Evolutionary conservation across 1,140 invertebrate genomes (phyloP).

Genomic region (Holcopasites calliopsidis): DNA sequence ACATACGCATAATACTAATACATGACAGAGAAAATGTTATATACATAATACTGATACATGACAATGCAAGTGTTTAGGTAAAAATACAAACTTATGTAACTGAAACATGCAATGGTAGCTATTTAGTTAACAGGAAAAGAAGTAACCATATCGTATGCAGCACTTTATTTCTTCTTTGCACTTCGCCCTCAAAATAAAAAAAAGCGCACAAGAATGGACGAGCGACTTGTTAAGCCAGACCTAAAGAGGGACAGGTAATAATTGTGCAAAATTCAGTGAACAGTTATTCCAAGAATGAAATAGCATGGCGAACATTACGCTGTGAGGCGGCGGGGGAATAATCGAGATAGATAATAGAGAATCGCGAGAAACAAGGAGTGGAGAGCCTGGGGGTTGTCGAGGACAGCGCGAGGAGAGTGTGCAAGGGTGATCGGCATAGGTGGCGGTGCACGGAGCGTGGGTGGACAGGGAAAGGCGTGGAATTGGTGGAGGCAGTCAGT

Average conservation of each 20-base stretch:
- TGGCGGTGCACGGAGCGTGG: conserved; percentile 46
- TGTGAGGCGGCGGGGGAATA: conserved; percentile 10
- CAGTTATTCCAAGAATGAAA: conserved; percentile 32
- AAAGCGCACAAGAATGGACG: background rate
- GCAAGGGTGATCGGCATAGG: conserved; percentile 53
- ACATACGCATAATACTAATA: too few species aligned
- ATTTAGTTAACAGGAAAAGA: too few species aligned
- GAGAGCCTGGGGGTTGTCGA: conserved; percentile 56
- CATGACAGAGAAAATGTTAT: too few species aligned
- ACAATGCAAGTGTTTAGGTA: too few species aligned
- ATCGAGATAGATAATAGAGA: background rate
- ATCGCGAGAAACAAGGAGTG: background rate
- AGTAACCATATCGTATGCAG: too few species aligned
- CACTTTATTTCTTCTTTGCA: too few species aligned
- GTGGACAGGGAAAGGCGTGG: conserved; percentile 65
- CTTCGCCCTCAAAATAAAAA: background rate
- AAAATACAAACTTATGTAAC: too few species aligned
- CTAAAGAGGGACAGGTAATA: background rate
- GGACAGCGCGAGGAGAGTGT: conserved; percentile 56
- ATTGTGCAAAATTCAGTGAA: conserved; percentile 32
- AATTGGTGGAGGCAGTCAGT: conserved; percentile 73
- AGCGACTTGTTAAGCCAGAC: background rate
- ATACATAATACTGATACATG: too few species aligned
- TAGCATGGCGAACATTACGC: conserved; percentile 25
- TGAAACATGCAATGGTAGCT: too few species aligned